Evolutionary conservation across 2,888 invertebrate species (phyloP), one percentile per base, ranked within the genome.

Genomic region (Poecilus cupreus): DNA sequence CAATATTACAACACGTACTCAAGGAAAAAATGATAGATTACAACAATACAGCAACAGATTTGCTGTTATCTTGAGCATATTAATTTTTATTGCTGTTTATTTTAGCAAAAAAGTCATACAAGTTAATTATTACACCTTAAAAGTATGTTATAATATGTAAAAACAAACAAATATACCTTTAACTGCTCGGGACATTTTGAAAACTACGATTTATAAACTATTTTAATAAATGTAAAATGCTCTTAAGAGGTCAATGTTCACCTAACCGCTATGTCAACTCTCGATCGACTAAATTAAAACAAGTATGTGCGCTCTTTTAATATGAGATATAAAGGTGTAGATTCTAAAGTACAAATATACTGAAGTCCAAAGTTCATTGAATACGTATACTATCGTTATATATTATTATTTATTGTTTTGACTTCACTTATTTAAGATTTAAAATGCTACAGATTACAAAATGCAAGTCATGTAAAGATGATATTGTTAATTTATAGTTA

Each of bases 161-260:
- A 24, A 76, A 18, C 16, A 16, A 16, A 16, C 8, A 49, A 54
- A 51, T 37, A 20, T 76, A 90, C 91, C 90, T 88, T 91, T 91
- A 78, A 89, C 88, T 83, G 90, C 88, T 75, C 86, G 89, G 77
- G 90, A 89, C 91, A 91, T 90, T 81, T 84, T 87, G 82, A 54
- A 77, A 37, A 22, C 18, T 49, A 81, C 16, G 64, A 57, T 51
- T 80, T 75, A 81, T 82, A 46, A 77, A 72, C 51, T 77, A 85
- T 85, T 86, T 81, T 49, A 60, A 75, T 82, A 26, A 18, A 64
- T 26, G 82, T 80, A 43, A 81, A 80, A 54, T 82, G 70, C 57
- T 8, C 32, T 81, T 76, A n/a, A 68, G 10, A 68, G 51, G 18
- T 51, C 51, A 51, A 51, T 18, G 51, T 51, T 2, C 32, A 83